Evolutionary conservation across 2,797 vertebrate genomes (phyloP).

Genomic region (Onychomys torridus): DNA sequence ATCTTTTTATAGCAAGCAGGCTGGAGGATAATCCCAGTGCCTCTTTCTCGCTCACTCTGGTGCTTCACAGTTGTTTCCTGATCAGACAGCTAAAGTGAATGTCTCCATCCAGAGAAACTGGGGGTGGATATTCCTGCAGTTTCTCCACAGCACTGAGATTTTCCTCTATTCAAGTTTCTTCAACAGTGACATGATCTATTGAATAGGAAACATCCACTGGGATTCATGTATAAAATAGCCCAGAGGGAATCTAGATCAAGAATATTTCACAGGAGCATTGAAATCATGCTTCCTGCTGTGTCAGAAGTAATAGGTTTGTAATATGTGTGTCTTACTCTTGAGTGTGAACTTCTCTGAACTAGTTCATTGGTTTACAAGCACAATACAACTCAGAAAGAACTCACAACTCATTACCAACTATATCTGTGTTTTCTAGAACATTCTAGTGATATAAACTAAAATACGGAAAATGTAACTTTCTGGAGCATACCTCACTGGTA

Average conservation of each 20-base stretch:
- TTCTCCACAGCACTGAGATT: not conserved
- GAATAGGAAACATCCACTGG: not conserved
- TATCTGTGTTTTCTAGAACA: not conserved
- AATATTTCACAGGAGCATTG: not conserved
- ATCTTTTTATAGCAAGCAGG: not conserved
- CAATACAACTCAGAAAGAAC: not conserved
- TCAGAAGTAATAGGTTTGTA: not conserved
- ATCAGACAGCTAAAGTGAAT: not conserved
- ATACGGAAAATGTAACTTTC: not conserved
- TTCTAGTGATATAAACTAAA: not conserved
- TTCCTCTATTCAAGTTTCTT: not conserved
- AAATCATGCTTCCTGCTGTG: not conserved
- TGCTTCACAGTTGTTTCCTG: not conserved
- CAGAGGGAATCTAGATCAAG: not conserved
- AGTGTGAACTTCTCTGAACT: not conserved
- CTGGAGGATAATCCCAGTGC: not conserved
- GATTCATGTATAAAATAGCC: not conserved
- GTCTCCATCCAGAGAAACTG: not conserved
- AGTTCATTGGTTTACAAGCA: not conserved
- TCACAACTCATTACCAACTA: not conserved
- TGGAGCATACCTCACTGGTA: too few relatives aligned
- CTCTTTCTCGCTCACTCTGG: not conserved
- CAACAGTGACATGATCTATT: not conserved
- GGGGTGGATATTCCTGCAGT: not conserved
- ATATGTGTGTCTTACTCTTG: not conserved